Evolutionary conservation across 2,113 vertebrate genomes (phyloP).

Genomic region (Hemichromis elongatus): DNA sequence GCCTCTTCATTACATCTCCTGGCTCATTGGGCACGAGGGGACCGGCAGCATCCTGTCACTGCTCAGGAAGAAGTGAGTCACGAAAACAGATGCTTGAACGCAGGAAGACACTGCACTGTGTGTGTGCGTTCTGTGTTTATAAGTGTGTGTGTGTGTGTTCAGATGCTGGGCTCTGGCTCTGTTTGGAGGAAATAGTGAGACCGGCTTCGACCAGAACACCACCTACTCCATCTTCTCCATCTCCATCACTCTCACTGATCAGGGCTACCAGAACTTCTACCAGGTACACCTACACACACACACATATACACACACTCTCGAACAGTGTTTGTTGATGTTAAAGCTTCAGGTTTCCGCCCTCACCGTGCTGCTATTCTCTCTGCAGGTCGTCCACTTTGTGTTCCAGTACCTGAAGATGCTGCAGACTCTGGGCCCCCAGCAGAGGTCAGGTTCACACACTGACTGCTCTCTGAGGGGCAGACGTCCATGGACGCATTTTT

Average conservation of each 20-base stretch:
- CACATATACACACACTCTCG: neutral
- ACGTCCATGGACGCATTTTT: neutral
- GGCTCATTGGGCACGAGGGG: slow-evolving; percentile 95
- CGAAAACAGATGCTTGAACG: fast-evolving
- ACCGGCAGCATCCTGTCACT: slow-evolving; percentile 91
- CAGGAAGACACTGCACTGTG: neutral
- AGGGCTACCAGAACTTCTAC: slow-evolving; percentile 89
- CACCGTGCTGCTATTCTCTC: neutral
- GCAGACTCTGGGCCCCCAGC: slow-evolving; percentile 84
- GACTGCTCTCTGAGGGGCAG: neutral
- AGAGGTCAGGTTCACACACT: slow-evolving; percentile 73
- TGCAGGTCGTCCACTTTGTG: slow-evolving; percentile 86
- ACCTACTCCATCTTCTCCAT: slow-evolving; percentile 96
- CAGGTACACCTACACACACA: slow-evolving; percentile 72
- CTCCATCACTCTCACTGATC: slow-evolving; percentile 90
- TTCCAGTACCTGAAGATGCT: slow-evolving; percentile 98
- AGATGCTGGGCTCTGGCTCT: slow-evolving; percentile 95
- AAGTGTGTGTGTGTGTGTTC: neutral
- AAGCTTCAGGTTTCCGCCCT: neutral
- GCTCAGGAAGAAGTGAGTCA: slow-evolving; percentile 88
- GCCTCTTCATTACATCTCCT: slow-evolving; percentile 94
- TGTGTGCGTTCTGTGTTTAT: neutral
- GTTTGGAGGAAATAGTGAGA: slow-evolving; percentile 92
- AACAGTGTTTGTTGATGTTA: neutral
- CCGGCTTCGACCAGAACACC: slow-evolving; percentile 93